Evolutionary conservation across 1,140 invertebrate species (phyloP).

Genomic region (Charaxes varanes): DNA sequence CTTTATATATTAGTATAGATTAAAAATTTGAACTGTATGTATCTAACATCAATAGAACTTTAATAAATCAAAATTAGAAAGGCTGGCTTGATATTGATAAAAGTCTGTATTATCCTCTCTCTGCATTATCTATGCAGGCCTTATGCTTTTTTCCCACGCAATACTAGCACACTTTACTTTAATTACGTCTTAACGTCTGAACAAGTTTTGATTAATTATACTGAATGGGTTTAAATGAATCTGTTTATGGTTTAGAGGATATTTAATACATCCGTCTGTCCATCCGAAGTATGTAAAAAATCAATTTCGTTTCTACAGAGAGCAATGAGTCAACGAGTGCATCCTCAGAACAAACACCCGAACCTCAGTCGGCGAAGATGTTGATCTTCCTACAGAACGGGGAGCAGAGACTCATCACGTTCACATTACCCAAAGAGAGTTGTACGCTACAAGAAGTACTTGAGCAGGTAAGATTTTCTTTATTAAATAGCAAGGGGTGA

Average conservation of each 20-base stretch:
- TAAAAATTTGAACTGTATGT: too few species aligned
- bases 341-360: constrained; percentile 51
- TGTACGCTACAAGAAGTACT: constrained; percentile 86
- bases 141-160: too few species aligned
- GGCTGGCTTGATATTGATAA: too few species aligned
- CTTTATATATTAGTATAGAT: too few species aligned
- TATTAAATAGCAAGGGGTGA: neutral
- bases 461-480: constrained; percentile 76
- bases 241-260: neutral
- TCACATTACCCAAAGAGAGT: constrained; percentile 84
- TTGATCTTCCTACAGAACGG: constrained; percentile 81
- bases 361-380: constrained; percentile 82
- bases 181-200: too few species aligned
- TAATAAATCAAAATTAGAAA: too few species aligned
- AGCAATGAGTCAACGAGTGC: constrained; percentile 38
- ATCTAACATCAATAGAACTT: too few species aligned
- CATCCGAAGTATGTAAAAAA: neutral
- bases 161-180: too few species aligned
- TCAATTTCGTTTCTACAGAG: constrained; percentile 30
- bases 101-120: too few species aligned
- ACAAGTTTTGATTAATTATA: too few species aligned
- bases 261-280: neutral
- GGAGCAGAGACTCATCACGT: constrained; percentile 85
- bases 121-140: too few species aligned
- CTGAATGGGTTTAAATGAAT: too few species aligned